Evolutionary conservation across 1,140 invertebrate genomes (phyloP), one percentile per base, ranked within the genome.

Genomic region (Nebria ingens): DNA sequence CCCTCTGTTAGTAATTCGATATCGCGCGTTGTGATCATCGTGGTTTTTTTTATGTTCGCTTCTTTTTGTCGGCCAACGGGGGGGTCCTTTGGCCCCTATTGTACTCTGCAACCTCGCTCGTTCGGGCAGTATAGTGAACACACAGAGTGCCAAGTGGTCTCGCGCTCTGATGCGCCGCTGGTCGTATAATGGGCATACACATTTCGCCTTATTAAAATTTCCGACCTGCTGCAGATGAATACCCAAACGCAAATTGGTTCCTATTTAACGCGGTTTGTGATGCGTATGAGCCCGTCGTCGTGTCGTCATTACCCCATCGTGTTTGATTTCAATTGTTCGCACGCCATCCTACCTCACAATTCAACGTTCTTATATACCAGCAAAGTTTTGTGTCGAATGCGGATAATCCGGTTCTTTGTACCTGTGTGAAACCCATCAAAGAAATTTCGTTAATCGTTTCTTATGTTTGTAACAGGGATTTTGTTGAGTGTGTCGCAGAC

Each of bases 161-260:
- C 50, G n/a, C 50, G n/a, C 22, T n/a, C n/a, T n/a, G n/a, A n/a
- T n/a, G n/a, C n/a, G n/a, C n/a, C n/a, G 49, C 40, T 59, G 59
- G 59, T 59, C 61, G 56, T 56, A 58, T 60, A 59, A 60, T 60
- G 57, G 58, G 58, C 60, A 61, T 61, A 62, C 54, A 60, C 56
- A 60, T 54, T 63, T 58, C 62, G 63, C 65, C 68, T 72, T 71
- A 73, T 72, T 73, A 73, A 71, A 72, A 73, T 71, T 71, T 71
- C 65, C 70, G 64, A 71, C 65, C 68, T 67, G 65, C 68, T 69
- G 67, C 64, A 64, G 63, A 61, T 65, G 65, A 70, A 68, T 67
- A 64, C 59, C n/a, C n/a, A 61, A 6, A 66, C 64, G 68, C 67
- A 71, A 72, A 72, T 71, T 71, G 66, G 63, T 55, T 57, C 57